phyloP scores from a whole-genome alignment of 2,888 invertebrate genomes.

The Erebia epiphron region DNA sequence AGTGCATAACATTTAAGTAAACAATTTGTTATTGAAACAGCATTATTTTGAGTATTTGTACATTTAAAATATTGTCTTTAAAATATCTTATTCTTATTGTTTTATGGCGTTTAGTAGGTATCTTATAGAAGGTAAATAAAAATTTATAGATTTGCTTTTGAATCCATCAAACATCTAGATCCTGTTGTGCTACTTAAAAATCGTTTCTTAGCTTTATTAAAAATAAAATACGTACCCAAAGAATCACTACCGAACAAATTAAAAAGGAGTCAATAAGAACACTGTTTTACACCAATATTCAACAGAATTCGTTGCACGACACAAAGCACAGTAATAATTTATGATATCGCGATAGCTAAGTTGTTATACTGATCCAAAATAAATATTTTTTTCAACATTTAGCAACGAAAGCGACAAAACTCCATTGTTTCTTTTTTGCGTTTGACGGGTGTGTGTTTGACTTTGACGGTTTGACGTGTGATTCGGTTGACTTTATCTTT shows the following conservation, averaged over 20 bases:
- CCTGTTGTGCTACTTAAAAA: background rate
- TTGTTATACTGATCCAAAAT: slow-evolving; percentile 2
- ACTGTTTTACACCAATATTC: background rate
- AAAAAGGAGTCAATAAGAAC: background rate
- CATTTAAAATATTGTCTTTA: too few species aligned
- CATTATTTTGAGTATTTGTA: too few species aligned
- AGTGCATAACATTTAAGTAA: too few species aligned
- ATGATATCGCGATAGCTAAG: background rate
- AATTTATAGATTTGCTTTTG: background rate
- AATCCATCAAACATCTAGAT: background rate
- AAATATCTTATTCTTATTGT: too few species aligned
- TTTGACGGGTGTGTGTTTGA: too few species aligned
- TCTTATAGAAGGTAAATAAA: background rate
- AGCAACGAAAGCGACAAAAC: slow-evolving; percentile 18
- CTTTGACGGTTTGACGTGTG: too few species aligned
- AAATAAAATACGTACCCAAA: slow-evolving; percentile 11
- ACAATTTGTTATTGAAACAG: too few species aligned
- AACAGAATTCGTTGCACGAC: background rate
- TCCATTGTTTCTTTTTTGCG: slow-evolving; percentile 30
- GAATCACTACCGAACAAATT: background rate
- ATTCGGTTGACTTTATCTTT: slow-evolving; percentile 10
- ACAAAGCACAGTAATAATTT: background rate
- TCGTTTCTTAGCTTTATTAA: background rate
- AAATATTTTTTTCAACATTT: slow-evolving; percentile 17
- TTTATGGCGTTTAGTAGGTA: too few species aligned